Base-by-base conservation (phyloP, 1,140 invertebrate species). In the Atta colombica region DNA sequence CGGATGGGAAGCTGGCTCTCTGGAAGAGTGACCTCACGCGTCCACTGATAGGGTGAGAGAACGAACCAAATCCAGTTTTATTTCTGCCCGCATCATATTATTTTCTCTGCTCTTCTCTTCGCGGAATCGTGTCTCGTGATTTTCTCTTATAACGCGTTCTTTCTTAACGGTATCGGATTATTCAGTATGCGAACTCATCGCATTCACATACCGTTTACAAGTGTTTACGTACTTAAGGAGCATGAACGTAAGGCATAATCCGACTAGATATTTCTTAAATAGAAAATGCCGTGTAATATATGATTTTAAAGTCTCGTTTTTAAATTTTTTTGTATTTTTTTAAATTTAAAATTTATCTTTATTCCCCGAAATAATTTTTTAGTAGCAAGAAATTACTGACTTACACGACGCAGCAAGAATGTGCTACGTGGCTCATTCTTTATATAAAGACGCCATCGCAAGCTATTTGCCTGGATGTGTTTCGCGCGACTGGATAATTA, bases 11-110 rank as follows among this genome's bases (percentile, higher is more conserved):
- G 89, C 90, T 95, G 81, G 87, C 93, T 45, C 90, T 95, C n/a
- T 95, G 95, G 95, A 95, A 95, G 92, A 93, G 91, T 80, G 95
- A 95, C 87, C 93, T 95, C 65, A 94, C 91, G 65, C 92, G 90
- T 66, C 84, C 92, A 60, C 74, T 92, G 78, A 95, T 91, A 94
- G 93, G 95, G 95, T 95, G 92, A 94, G 85, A 88, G 81, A 87
- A 72, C 53, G 72, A 88, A 68, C 45, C 69, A 85, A 88, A 75
- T 61, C 60, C 35, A 18, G 74, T 53, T 66, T 77, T 60, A 63
- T 85, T 90, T 90, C 86, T 45, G 39, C 60, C 55, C 68, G 53
- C 66, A 35, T 74, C 45, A 16, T 16, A 14, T 31, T 55, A n/a
- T 49, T 68, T 4, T 28, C 25, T 49, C 60, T n/a, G 31, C 53